phyloP scores from a whole-genome alignment of 2,113 vertebrate species.

The western clawed frog (Xenopus tropicalis) region DNA sequence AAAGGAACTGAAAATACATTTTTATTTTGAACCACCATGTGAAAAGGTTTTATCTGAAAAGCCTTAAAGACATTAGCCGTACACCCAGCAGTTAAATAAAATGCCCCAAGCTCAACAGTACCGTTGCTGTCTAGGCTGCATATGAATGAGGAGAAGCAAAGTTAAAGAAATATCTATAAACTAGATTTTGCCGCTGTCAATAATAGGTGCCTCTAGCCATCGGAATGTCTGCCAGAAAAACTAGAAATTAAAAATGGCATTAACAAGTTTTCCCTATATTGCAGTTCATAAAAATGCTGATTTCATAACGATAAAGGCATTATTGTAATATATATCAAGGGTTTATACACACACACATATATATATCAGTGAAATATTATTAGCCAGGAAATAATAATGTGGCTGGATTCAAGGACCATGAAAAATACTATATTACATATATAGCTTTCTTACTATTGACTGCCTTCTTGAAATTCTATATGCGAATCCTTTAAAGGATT shows the following conservation, averaged over 20 bases:
- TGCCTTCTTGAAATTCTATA: too few species aligned
- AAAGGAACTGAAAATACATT: slow-evolving; percentile 4
- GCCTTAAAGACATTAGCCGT: slow-evolving; percentile 62
- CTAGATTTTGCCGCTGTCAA: slow-evolving; percentile 49
- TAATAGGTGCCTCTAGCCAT: slow-evolving; percentile 40
- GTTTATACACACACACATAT: too few species aligned
- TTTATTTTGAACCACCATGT: slow-evolving; percentile 52
- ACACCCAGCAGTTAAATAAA: slow-evolving; percentile 65
- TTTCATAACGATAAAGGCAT: neutral
- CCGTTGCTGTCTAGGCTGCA: slow-evolving; percentile 57
- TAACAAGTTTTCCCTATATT: neutral
- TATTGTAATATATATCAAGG: neutral
- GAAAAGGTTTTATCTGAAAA: slow-evolving; percentile 57
- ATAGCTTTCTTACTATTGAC: too few species aligned
- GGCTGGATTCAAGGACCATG: too few species aligned
- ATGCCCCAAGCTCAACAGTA: slow-evolving; percentile 61
- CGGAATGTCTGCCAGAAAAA: slow-evolving; percentile 29
- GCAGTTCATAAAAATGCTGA: neutral
- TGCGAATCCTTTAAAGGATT: too few species aligned
- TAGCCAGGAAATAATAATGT: too few species aligned
- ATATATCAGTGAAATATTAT: too few species aligned
- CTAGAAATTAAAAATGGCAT: slow-evolving; percentile 13
- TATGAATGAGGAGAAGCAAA: slow-evolving; percentile 55
- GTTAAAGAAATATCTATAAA: slow-evolving; percentile 49
- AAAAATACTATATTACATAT: too few species aligned